Evolutionary conservation across 2,888 invertebrate genomes (phyloP), one percentile per base, ranked within the genome.

Genomic region (Drosophila siamana): DNA sequence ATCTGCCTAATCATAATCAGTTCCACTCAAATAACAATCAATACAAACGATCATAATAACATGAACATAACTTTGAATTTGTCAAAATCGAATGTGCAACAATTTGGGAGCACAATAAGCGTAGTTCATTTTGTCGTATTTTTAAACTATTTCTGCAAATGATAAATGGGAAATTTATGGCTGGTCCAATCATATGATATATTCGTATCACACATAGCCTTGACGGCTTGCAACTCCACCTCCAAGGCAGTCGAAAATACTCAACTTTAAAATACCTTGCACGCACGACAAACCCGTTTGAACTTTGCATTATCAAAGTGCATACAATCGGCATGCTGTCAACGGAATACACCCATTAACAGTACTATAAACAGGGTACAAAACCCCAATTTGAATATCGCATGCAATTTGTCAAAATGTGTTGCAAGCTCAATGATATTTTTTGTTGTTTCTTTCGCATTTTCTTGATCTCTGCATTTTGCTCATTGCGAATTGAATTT

Each of bases 341-440:
- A 48, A 33, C 8, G 4, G 1, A 8, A 43, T 54, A 43, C 28
- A 28, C 24, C 56, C 48, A 1, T n/a, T 47, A 9, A 1, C 11
- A 6, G 15, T 30, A 2, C 8, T 2, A 1, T n/a, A 6, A 33
- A 16, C 19, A 28, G 19, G 19, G 40, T 48, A 46, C n/a, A 33
- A 15, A 64, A 30, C 38, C n/a, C 26, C 51, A 59, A 71, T 86
- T 72, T 74, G 55, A 69, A 77, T 80, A 80, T 86, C 70, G 59
- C 80, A 47, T 54, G 69, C 80, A 74, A 83, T 86, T 73, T 86
- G 84, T 83, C 86, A 82, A 78, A 62, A 48, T 69, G 69, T 64
- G 48, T 43, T 28, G 51, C 63, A 50, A 54, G 63, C 74, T 71
- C 66, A 75, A 66, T 69, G 64, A 60, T 55, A 61, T 44, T 47